Conservation (phyloP, 2,113 vertebrate species). For the Haemorhous mexicanus region DNA sequence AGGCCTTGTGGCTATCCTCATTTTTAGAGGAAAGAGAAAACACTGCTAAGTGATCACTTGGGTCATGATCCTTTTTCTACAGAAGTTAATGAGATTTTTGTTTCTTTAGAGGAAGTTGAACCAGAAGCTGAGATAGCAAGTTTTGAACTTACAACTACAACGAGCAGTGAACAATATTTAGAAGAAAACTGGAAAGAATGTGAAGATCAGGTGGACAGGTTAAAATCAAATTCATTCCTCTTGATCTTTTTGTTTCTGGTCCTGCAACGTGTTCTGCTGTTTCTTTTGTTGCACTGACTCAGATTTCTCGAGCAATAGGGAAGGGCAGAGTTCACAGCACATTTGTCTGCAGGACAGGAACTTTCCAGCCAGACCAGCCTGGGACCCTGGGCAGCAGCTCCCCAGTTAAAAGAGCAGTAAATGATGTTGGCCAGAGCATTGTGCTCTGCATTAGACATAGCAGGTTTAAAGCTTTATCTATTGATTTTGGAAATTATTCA, state of each 20-base stretch:
- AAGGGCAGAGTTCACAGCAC: not conserved
- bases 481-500: slow-evolving; percentile 9
- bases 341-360: not conserved
- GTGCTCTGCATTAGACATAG: not conserved
- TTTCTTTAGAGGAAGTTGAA: not conserved
- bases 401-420: not conserved
- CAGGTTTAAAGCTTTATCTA: not conserved
- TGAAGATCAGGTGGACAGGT: not conserved
- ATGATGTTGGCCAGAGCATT: not conserved
- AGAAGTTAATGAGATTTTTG: slow-evolving; percentile 17
- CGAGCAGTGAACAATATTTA: not conserved
- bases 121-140: not conserved
- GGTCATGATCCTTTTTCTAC: not conserved
- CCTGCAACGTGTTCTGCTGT: not conserved
- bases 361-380: not conserved
- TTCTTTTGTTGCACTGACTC: not conserved
- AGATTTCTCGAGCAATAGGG: not conserved
- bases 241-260: not conserved
- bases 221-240: not conserved
- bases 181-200: not conserved
- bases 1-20: not conserved
- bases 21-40: not conserved
- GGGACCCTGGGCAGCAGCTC: not conserved
- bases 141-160: not conserved
- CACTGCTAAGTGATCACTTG: not conserved